Conservation (phyloP, 2,888 invertebrate genomes). For the Drosophila infuscata region DNA sequence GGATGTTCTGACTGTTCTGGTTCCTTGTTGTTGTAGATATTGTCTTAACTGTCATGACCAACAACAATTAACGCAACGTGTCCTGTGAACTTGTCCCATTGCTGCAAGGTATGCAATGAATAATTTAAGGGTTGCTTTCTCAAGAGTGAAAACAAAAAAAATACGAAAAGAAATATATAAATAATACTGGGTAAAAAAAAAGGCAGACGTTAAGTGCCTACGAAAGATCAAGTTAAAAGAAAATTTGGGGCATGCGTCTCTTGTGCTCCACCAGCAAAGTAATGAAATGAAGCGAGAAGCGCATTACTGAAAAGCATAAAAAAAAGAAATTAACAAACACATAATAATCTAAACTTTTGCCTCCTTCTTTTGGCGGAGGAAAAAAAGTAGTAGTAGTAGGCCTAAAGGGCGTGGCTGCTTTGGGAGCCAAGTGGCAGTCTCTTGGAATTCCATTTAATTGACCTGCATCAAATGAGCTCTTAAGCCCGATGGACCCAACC, state of each 20-base stretch:
- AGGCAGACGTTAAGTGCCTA: slow-evolving; percentile 13
- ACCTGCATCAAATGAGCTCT: slow-evolving; percentile 59
- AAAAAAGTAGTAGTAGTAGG: neutral
- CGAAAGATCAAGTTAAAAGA: slow-evolving; percentile 8
- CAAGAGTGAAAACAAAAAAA: slow-evolving; percentile 11
- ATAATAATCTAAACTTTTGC: slow-evolving; percentile 59
- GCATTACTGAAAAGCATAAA: slow-evolving; percentile 46
- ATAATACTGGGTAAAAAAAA: neutral
- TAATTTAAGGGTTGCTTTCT: slow-evolving; percentile 52
- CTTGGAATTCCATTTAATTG: slow-evolving; percentile 37
- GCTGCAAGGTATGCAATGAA: slow-evolving; percentile 48
- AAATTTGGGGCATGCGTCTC: slow-evolving; percentile 18
- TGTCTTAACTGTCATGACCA: slow-evolving; percentile 70
- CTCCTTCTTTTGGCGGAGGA: neutral
- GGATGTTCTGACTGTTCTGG: slow-evolving; percentile 18
- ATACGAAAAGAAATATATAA: neutral
- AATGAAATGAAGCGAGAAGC: slow-evolving; percentile 49
- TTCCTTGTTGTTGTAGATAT: slow-evolving; percentile 9
- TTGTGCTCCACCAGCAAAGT: slow-evolving; percentile 13
- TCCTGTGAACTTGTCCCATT: slow-evolving; percentile 11
- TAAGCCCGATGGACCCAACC: slow-evolving; percentile 47
- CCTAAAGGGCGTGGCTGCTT: slow-evolving; percentile 14
- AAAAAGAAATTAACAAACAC: slow-evolving; percentile 63
- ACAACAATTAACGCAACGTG: slow-evolving; percentile 73
- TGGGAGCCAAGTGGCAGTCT: slow-evolving; percentile 22